A percentile compares a stretch with the other conserved stretches of the same genome.
These are phyloP conservation scores for Piprites chloris DNA, from an alignment of 2,113 vertebrate species.

Conservation along the genomic window DNA sequence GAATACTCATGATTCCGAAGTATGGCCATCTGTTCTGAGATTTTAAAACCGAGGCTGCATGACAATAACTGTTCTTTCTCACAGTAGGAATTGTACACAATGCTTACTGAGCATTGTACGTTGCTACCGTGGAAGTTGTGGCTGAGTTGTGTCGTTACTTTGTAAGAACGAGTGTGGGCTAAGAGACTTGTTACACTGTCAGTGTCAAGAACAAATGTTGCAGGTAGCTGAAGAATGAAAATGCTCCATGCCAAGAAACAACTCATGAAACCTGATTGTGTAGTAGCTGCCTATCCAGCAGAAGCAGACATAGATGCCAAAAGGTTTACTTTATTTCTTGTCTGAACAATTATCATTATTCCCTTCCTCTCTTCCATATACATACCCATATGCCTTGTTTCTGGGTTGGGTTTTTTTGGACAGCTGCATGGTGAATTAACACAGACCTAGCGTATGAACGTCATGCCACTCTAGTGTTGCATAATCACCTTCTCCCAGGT, in stretches of 20 bases:
- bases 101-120: not conserved
- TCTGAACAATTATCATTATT: not conserved
- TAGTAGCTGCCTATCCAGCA: not conserved
- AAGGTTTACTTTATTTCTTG: not conserved
- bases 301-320: not conserved
- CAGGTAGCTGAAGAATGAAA: not conserved
- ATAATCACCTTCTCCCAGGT: constrained; percentile 44
- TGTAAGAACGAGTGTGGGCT: not conserved
- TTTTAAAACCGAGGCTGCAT: constrained; percentile 9
- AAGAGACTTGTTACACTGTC: not conserved
- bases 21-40: constrained; percentile 50
- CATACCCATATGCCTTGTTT: not conserved
- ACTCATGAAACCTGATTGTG: not conserved
- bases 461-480: not conserved
- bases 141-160: not conserved
- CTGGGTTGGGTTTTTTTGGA: not conserved
- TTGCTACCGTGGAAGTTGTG: not conserved
- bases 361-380: not conserved
- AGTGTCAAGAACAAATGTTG: not conserved
- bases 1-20: constrained; percentile 36
- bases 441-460: not conserved
- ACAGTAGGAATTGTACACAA: not conserved
- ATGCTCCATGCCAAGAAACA: not conserved
- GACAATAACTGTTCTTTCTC: not conserved
- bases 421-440: not conserved